Base-by-base conservation (phyloP, 2,888 invertebrate genomes). In the Watsonalla binaria region DNA sequence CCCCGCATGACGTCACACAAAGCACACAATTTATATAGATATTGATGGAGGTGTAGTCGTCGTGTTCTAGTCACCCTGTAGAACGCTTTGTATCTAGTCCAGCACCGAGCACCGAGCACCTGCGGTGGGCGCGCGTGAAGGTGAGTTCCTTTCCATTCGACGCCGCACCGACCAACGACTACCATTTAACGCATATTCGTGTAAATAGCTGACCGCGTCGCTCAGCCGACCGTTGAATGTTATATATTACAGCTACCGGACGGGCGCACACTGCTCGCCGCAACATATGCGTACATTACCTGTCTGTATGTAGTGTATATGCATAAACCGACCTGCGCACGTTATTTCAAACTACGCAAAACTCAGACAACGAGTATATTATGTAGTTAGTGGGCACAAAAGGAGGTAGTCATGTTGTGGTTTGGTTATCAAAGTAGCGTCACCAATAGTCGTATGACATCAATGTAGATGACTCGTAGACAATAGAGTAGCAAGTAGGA, bases 51-150 rank as follows among this genome's bases (percentile, higher is more conserved):
- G n/a, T 35, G 15, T 35, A 6, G 6, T 33, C 6, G 13, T 5
- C 5, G 33, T 47, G 47, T 48, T 51, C 51, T 51, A 51, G 45
- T 51, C 42, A 51, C 33, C 15, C 37, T 9, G 37, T 49, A 49
- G 49, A 37, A 37, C 14, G 14, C 37, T 46, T 49, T 46, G 47
- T 45, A 49, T 63, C 68, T 68, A 66, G 68, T 68, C 68, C 55
- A 7, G 47, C n/a, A 47, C n/a, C 47, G 7, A 13, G n/a, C 46
- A 46, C 13, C 46, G 9, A 14, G 46, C 46, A 46, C 46, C 15
- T 5, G 14, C 15, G 34, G n/a, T 14, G 46, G 14, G 6, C 47
- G 6, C 48, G 13, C 37, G 37, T 37, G 48, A 65, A 63, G 63
- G 64, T 63, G 58, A 59, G 61, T 59, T 54, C 59, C 62, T 62